Conservation (phyloP, 2,797 vertebrate species). For the Tauraco hartlaubi region DNA sequence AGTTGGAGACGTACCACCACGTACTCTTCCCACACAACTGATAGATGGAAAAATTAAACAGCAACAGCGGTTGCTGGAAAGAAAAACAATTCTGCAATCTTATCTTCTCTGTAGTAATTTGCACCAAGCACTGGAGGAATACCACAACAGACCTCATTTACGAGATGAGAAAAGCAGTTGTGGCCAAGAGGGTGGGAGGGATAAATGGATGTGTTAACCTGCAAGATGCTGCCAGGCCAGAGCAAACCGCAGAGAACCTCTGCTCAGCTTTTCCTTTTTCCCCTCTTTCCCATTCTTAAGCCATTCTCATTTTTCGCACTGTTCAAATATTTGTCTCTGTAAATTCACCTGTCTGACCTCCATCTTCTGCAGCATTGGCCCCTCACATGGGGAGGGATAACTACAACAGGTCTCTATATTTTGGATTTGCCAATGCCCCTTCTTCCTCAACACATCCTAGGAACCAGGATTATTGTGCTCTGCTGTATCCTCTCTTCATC, state of each 20-base stretch:
- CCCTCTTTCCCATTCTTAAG: not conserved
- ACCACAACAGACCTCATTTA: not conserved
- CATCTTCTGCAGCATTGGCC: not conserved
- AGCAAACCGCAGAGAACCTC: not conserved
- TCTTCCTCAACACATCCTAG: not conserved
- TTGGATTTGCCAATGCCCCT: not conserved
- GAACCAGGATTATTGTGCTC: not conserved
- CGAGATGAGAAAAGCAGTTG: not conserved
- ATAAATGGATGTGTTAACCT: accelerated
- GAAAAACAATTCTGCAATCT: not conserved
- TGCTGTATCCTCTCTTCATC: not conserved
- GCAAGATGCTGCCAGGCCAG: not conserved
- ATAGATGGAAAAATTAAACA: not conserved
- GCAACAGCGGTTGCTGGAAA: not conserved
- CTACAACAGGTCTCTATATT: not conserved
- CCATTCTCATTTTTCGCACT: not conserved
- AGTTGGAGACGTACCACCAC: not conserved
- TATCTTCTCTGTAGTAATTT: not conserved
- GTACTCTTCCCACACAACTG: not conserved
- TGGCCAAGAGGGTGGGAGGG: not conserved
- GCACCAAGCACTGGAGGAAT: not conserved
- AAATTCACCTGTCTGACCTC: not conserved
- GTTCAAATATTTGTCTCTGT: not conserved
- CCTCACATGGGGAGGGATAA: not conserved
- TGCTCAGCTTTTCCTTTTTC: not conserved